Evolutionary conservation across 2,113 vertebrate species (phyloP).

Genomic region (Agelaius phoeniceus): DNA sequence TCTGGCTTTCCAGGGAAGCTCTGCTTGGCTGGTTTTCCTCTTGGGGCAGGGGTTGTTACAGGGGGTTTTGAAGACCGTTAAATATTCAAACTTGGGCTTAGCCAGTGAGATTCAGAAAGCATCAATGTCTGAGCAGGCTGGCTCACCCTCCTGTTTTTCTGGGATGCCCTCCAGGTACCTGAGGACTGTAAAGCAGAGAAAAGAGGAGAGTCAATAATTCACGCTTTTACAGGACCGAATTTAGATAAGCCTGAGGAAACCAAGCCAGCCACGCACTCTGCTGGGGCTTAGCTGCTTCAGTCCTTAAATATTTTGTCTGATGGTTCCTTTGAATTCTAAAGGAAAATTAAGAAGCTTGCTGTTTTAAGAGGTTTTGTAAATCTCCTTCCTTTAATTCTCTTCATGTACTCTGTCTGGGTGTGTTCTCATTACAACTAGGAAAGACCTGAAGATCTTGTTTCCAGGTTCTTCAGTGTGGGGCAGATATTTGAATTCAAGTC

Average conservation of each 20-base stretch:
- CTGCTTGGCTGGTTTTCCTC: background rate
- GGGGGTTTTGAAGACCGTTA: background rate
- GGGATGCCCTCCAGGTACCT: constrained; percentile 70
- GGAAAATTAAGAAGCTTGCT: constrained; percentile 33
- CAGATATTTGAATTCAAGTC: constrained; percentile 41
- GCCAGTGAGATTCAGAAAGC: constrained; percentile 10
- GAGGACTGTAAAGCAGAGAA: constrained; percentile 55
- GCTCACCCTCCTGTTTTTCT: constrained; percentile 57
- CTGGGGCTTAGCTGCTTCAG: constrained; percentile 18
- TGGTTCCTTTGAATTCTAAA: constrained; percentile 1
- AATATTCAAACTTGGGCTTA: constrained; percentile 15
- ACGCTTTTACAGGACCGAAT: constrained; percentile 30
- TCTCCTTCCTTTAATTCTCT: constrained; percentile 40
- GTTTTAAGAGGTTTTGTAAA: constrained; percentile 45
- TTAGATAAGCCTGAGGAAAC: constrained; percentile 54
- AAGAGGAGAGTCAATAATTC: constrained; percentile 49
- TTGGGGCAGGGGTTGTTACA: background rate
- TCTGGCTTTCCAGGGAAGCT: background rate
- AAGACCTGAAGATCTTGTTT: constrained; percentile 63
- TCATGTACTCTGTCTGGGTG: constrained; percentile 29
- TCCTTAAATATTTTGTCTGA: constrained; percentile 26
- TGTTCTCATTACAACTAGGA: constrained; percentile 42
- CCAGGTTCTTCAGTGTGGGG: background rate
- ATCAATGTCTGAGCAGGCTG: background rate
- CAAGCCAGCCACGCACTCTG: constrained; percentile 19